Conservation (phyloP, 2,888 invertebrate species). For the Cancer borealis region DNA sequence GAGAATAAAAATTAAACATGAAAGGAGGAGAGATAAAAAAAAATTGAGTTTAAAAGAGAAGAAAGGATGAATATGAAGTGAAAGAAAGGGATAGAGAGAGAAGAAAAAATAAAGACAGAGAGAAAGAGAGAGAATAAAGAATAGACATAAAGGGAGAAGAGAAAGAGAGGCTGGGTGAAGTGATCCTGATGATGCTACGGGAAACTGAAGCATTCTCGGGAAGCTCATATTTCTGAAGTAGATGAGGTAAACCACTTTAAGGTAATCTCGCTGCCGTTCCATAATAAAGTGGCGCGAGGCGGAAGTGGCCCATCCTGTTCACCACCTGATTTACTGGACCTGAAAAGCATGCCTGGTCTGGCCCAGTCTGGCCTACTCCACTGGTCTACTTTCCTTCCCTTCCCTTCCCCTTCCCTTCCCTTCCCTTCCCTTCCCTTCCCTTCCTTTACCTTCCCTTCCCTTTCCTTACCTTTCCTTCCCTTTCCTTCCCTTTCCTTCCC, state of each 20-base stretch:
- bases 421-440: not conserved
- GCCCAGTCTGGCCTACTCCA: not conserved
- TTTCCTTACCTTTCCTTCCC: not conserved
- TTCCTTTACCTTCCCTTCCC: not conserved
- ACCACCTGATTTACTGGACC: not conserved
- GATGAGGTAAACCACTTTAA: slow-evolving; percentile 52
- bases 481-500: too few species aligned
- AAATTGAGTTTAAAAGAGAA: not conserved
- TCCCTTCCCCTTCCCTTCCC: not conserved
- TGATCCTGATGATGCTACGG: not conserved
- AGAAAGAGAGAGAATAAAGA: not conserved
- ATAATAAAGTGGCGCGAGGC: not conserved
- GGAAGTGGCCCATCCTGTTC: not conserved
- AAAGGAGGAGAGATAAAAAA: not conserved
- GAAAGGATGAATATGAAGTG: too few species aligned
- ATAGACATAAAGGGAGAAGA: not conserved
- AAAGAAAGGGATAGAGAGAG: not conserved
- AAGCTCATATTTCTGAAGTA: slow-evolving; percentile 46
- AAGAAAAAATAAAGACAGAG: not conserved
- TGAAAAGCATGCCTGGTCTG: not conserved
- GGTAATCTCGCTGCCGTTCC: slow-evolving; percentile 15
- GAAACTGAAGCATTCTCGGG: not conserved
- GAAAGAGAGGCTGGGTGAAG: not conserved
- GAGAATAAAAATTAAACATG: not conserved
- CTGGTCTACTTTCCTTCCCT: not conserved